phyloP scores from a whole-genome alignment of 2,113 vertebrate genomes.

The Xenopus tropicalis region UCB_Xtro_10.0 CM004450.2:59278001-59278500 shows the following conservation, averaged over 20 bases:
- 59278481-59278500: too few species aligned
- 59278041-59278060: slow-evolving; percentile 40
- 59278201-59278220: slow-evolving; percentile 29
- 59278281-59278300: too few species aligned
- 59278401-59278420: too few species aligned
- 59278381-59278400: too few species aligned
- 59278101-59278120: slow-evolving; percentile 27
- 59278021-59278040: slow-evolving; percentile 38
- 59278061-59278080: slow-evolving; percentile 37
- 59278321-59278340: too few species aligned
- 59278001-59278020: slow-evolving; percentile 44
- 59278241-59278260: background rate
- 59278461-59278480: too few species aligned
- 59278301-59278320: too few species aligned
- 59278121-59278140: slow-evolving; percentile 30
- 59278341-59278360: too few species aligned
- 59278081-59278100: slow-evolving; percentile 21
- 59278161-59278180: slow-evolving; percentile 33
- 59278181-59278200: slow-evolving; percentile 34
- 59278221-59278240: slow-evolving; percentile 17
- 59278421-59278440: too few species aligned
- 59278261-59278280: too few species aligned
- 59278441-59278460: too few species aligned
- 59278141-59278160: slow-evolving; percentile 14
- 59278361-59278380: too few species aligned